Conservation (phyloP, 2,113 vertebrate genomes). For the Furnarius figulus region DNA sequence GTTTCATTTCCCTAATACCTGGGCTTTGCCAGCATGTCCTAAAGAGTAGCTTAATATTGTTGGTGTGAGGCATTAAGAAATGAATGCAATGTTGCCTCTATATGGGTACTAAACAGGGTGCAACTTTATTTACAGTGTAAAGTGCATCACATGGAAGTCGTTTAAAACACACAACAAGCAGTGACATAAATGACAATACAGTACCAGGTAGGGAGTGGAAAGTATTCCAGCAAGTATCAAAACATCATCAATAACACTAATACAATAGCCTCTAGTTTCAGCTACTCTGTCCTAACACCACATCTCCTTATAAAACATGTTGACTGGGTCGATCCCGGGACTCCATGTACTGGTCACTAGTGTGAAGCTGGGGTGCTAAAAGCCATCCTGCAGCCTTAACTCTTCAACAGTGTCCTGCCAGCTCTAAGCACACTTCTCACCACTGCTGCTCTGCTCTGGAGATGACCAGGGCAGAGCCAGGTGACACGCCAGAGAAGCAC, state of each 20-base stretch:
- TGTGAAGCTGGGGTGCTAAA: not conserved
- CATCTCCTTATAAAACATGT: not conserved
- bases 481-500: not conserved
- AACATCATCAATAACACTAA: slow-evolving; percentile 46
- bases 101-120: slow-evolving; percentile 33
- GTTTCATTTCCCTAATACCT: not conserved
- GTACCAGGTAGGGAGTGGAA: not conserved
- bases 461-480: not conserved
- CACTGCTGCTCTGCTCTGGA: not conserved
- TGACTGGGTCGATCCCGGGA: not conserved
- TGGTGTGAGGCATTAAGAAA: not conserved
- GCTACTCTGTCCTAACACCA: slow-evolving; percentile 34
- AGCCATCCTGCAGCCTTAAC: not conserved
- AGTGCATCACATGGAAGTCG: slow-evolving; percentile 45
- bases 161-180: slow-evolving; percentile 44
- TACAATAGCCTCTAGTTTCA: slow-evolving; percentile 46
- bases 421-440: not conserved
- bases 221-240: slow-evolving; percentile 26
- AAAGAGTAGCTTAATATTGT: not conserved
- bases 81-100: not conserved
- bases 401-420: not conserved
- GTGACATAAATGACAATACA: slow-evolving; percentile 44
- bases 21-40: not conserved
- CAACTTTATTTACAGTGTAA: slow-evolving; percentile 70
- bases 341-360: not conserved